Conservation (phyloP, 2,888 invertebrate genomes). For the Drosophila sordidula region DNA sequence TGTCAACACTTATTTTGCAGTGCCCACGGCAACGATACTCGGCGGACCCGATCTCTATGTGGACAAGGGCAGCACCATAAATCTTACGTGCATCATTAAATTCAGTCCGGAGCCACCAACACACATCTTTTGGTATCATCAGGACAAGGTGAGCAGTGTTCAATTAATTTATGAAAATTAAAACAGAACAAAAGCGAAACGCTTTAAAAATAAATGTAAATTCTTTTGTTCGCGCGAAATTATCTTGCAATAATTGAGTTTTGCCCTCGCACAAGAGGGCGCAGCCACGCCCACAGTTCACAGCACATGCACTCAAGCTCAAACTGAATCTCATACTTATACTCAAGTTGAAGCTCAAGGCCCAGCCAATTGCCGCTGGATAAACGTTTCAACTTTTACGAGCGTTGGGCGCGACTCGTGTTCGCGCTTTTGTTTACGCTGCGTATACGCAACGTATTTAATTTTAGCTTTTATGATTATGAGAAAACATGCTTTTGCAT, state of each 20-base stretch:
- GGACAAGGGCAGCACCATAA: conserved; percentile 93
- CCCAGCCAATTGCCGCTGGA: conserved; percentile 69
- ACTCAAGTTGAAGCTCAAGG: conserved; percentile 25
- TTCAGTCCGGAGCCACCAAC: conserved; percentile 95
- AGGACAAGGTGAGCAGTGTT: conserved; percentile 91
- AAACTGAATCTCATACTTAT: conserved; percentile 20
- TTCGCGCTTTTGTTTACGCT: conserved; percentile 64
- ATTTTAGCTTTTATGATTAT: conserved; percentile 81
- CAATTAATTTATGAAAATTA: conserved; percentile 54
- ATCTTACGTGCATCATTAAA: conserved; percentile 92
- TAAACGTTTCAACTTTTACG: conserved; percentile 79
- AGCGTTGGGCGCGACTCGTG: conserved; percentile 39
- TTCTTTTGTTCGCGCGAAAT: conserved; percentile 60
- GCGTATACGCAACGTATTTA: conserved; percentile 79
- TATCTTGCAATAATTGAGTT: conserved; percentile 78
- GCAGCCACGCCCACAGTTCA: conserved; percentile 18
- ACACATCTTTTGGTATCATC: conserved; percentile 98
- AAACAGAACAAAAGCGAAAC: conserved; percentile 9
- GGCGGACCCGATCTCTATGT: conserved; percentile 93
- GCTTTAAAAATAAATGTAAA: conserved; percentile 22
- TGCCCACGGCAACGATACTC: conserved; percentile 92
- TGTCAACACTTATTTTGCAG: conserved; percentile 85
- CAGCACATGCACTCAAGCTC: conserved; percentile 29
- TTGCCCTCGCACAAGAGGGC: conserved; percentile 30
- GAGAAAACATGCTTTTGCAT: conserved; percentile 79